Conservation (phyloP, 2,888 invertebrate species). For the Drosophila mulleri region DNA sequence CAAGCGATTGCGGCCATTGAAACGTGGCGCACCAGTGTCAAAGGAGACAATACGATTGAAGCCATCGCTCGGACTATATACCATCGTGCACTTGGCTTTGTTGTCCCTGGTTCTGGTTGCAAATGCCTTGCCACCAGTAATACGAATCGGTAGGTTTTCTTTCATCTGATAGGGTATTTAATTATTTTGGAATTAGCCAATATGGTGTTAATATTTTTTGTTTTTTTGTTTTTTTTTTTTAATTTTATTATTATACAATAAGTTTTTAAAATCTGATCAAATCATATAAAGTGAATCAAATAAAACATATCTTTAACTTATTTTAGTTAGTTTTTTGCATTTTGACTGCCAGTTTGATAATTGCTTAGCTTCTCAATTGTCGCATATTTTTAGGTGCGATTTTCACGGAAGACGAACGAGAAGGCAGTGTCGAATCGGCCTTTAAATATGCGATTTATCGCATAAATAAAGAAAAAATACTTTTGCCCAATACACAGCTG, state of each 20-base stretch:
- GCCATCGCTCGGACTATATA: conserved; percentile 22
- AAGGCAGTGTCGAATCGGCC: conserved; percentile 94
- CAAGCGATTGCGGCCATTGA: not conserved
- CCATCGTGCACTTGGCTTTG: conserved; percentile 28
- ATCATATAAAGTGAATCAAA: too few species aligned
- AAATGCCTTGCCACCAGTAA: conserved; percentile 87
- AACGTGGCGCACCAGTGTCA: conserved; percentile 9
- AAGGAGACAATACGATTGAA: conserved; percentile 5
- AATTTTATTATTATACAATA: too few species aligned
- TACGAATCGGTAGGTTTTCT: conserved; percentile 87
- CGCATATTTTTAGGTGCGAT: conserved; percentile 90
- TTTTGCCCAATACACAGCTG: conserved; percentile 94
- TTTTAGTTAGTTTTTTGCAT: not conserved
- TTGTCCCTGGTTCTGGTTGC: conserved; percentile 75
- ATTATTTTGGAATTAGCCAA: too few species aligned
- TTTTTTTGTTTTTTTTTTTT: too few species aligned
- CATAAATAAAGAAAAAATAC: conserved; percentile 93
- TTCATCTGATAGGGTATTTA: too few species aligned
- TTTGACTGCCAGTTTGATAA: not conserved
- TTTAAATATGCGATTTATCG: conserved; percentile 98
- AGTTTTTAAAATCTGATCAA: too few species aligned
- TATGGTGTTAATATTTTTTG: too few species aligned
- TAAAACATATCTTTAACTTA: too few species aligned
- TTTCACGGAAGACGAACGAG: conserved; percentile 95
- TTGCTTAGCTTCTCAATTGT: not conserved